Evolutionary conservation across 2,797 vertebrate species (phyloP), one percentile per base, ranked within the genome.

Genomic region (Pseudochromis fuscus): DNA sequence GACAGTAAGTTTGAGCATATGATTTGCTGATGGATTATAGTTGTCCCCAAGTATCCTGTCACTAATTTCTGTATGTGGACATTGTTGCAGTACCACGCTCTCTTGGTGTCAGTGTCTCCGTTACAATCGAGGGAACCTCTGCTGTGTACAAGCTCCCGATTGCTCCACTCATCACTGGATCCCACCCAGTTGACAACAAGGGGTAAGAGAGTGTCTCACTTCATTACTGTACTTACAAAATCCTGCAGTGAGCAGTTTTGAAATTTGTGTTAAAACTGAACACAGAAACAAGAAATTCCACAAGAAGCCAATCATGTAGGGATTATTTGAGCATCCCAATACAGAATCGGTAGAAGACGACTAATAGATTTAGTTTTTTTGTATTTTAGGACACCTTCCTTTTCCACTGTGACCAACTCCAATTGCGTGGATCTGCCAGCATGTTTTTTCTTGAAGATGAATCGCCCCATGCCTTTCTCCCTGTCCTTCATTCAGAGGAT

Each of bases 351-450:
- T 16, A 25, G 21, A 67, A 18, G 55, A n/a, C 10, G 12, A 12
- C 11, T 67, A 16, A 70, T 80, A 2, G 19, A 61, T 80, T 21
- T 8, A 15, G 56, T 60, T 60, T 25, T 28, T 16, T 3, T 73
- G 10, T 56, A 25, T 85, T 88, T 72, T 83, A 99, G 98, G 72
- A 99, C 97, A 6, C 97, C 98, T 0, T 98, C 98, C 0, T 99
- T 99, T 91, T 97, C 98, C 1, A 95, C 95, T 0, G 90, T 98
- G 85, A 98, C 97, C 57, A 98, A 97, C 90, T 95, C 98, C 68
- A 99, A 99, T 93, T 98, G 96, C n/a, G 96, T 99, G 86, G 98
- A 99, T 72, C 91, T 99, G 77, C 98, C 98, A 9, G 98, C 97
- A 35, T 98, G 97, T 84, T 99, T 99, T 91, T 98, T 97, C 92